A percentile compares a stretch with the other conserved stretches of the same genome.
Conservation (phyloP, 2,888 invertebrate genomes). For the Oeneis ivallda region DNA sequence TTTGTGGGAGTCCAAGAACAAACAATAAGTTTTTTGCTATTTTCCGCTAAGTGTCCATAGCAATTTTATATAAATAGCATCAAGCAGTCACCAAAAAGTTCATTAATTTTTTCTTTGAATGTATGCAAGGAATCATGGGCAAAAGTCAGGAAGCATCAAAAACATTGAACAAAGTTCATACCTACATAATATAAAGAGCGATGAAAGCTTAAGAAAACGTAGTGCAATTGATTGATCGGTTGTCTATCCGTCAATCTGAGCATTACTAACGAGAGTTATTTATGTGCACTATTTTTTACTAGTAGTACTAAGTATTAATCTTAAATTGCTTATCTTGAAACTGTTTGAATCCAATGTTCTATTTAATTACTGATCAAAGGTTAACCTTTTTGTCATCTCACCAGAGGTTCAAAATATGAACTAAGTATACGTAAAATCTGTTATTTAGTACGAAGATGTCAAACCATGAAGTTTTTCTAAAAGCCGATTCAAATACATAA, state of each 20-base stretch:
- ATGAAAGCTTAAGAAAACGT: constrained; percentile 2
- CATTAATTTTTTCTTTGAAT: neutral
- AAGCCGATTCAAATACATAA: too few species aligned
- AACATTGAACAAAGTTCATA: neutral
- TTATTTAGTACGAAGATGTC: too few species aligned
- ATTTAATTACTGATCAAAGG: too few species aligned
- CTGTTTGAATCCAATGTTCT: neutral
- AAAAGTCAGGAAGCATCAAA: neutral
- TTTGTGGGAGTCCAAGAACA: too few species aligned
- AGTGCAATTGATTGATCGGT: constrained; percentile 4
- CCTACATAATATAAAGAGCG: neutral
- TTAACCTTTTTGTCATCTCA: too few species aligned
- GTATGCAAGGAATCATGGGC: neutral
- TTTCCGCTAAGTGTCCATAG: too few species aligned
- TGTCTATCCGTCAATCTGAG: neutral
- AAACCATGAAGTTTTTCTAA: too few species aligned
- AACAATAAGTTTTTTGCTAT: too few species aligned
- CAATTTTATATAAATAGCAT: neutral
- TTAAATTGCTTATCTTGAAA: neutral
- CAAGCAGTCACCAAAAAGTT: neutral
- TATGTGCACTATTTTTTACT: constrained; percentile 1
- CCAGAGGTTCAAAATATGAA: too few species aligned
- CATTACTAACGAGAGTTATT: constrained; percentile 3
- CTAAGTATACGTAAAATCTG: too few species aligned
- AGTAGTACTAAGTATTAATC: neutral